Evolutionary conservation across 1,140 invertebrate genomes (phyloP), one percentile per base, ranked within the genome.

Genomic region (Fopius arisanus): DNA sequence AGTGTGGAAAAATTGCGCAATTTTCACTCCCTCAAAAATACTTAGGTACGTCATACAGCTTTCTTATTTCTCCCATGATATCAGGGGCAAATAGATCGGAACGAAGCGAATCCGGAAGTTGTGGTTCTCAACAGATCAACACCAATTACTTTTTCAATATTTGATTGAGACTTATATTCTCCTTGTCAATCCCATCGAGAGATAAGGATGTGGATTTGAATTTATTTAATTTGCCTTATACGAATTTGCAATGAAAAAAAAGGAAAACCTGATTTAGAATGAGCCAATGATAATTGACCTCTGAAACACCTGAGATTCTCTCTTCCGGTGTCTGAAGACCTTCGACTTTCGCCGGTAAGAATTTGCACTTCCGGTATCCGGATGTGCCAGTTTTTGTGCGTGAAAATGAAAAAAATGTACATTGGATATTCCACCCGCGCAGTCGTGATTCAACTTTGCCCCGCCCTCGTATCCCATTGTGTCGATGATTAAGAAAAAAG

Each of bases 1-100:
- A 54, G 40, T 70, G 59, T 74, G 82, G 81, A 86, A 86, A 87
- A 86, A 87, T 86, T 86, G 84, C 85, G 84, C 86, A 87, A 86
- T 48, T 86, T 86, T 86, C 82, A 85, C 84, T 79, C 79, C 74
- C 77, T 70, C 48, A 26, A 21, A 51, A 70, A 80, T 78, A 78
- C 77, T n/a, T 7, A 67, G 69, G 48, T 62, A 37, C 43, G 40
- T 70, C 76, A 74, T 75, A 72, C 63, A 67, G 81, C 83, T 84
- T 83, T 83, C 83, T 81, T 82, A 75, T 37, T 12, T 3, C 33
- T 3, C 70, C 62, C 73, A 31, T 31, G 16, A 68, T 43, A 19
- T 48, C 1, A 7, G 33, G 31, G 43, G 28, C 31, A 48, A 73
- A 54, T 33, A 23, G 28, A 41, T 33, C 14, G 0, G 19, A 21